phyloP scores from a whole-genome alignment of 1,140 invertebrate species.

The Glossosoma conforme region DNA sequence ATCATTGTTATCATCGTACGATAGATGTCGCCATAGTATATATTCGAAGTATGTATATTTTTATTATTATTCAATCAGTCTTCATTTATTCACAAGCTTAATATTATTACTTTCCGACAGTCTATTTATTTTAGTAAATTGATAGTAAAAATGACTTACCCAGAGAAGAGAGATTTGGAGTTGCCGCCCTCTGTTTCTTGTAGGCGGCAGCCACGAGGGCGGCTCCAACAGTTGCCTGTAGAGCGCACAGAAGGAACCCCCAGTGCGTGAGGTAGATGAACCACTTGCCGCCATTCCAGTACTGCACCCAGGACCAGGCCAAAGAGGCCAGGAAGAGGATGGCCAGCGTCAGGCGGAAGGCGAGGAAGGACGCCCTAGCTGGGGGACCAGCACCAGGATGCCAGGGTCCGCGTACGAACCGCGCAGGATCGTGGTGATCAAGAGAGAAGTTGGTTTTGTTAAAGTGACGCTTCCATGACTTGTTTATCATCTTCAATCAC shows the following conservation, averaged over 20 bases:
- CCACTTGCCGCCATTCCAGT: conserved; percentile 47
- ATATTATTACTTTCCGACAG: too few relatives aligned
- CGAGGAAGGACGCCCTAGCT: conserved; percentile 36
- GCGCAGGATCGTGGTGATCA: conserved; percentile 18
- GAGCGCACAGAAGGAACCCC: conserved; percentile 52
- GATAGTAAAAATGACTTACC: conserved; percentile 17
- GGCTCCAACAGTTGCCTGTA: conserved; percentile 47
- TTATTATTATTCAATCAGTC: too few relatives aligned
- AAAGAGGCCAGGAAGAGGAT: conserved; percentile 39
- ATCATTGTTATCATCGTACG: too few relatives aligned
- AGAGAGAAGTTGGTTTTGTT: conserved; percentile 6
- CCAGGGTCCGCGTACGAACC: conserved; percentile 26
- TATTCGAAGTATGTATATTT: too few relatives aligned
- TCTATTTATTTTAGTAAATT: too few relatives aligned
- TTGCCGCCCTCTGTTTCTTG: conserved; percentile 20
- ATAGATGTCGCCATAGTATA: too few relatives aligned
- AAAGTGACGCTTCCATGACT: conserved; percentile 24
- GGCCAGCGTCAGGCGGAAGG: conserved; percentile 52
- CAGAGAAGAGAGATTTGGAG: conserved; percentile 31
- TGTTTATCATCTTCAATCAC: background rate
- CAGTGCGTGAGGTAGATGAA: conserved; percentile 68
- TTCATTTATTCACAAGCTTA: too few relatives aligned
- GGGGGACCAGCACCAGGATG: conserved; percentile 30
- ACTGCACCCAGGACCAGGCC: conserved; percentile 48
- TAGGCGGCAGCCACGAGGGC: conserved; percentile 42